Conservation (phyloP, 2,797 vertebrate genomes). For the Phylloscopus collybita region DNA sequence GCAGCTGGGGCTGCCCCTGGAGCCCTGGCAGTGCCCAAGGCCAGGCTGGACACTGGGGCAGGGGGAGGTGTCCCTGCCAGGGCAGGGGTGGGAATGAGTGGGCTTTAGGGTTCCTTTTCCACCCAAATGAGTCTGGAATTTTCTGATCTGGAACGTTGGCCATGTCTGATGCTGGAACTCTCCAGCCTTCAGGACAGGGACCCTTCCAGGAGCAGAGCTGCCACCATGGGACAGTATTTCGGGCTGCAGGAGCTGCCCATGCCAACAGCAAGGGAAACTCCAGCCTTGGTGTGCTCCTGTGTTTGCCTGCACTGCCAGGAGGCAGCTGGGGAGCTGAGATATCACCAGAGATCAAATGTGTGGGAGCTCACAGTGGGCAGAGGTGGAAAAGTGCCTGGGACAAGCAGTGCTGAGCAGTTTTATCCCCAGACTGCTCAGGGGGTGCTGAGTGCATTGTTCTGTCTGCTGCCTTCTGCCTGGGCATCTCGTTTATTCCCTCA, state of each 20-base stretch:
- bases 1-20: neutral
- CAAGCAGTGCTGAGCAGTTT: neutral
- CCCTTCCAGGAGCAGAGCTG: neutral
- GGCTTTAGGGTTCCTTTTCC: neutral
- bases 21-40: neutral
- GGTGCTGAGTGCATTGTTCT: neutral
- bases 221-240: neutral
- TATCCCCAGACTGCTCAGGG: neutral
- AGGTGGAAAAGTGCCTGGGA: neutral
- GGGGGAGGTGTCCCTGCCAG: neutral
- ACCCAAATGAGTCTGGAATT: neutral
- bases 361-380: neutral
- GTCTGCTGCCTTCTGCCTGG: neutral
- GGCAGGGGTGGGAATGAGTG: too few species aligned
- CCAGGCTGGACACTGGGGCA: neutral
- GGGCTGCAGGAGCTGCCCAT: neutral
- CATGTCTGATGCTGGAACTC: neutral
- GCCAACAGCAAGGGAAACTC: neutral
- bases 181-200: neutral
- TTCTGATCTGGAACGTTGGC: neutral
- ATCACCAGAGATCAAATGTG: neutral
- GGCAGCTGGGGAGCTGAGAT: neutral
- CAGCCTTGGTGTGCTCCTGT: neutral
- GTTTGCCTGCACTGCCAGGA: neutral
- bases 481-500: neutral